Conservation (phyloP, 2,797 vertebrate species). For the Poecilia wingei region DNA sequence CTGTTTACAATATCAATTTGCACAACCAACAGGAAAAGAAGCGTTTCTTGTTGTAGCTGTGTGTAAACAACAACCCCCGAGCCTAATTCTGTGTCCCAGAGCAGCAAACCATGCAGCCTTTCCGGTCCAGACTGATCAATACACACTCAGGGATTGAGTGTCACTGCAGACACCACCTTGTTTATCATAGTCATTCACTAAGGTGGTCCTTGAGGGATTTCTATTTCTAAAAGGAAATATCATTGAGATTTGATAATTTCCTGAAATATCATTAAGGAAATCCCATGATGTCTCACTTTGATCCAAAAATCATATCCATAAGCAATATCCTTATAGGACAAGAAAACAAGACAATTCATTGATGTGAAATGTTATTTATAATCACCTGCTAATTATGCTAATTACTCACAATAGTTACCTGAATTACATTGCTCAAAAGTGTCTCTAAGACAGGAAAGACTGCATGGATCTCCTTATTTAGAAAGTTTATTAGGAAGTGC, state of each 20-base stretch:
- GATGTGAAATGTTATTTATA: not conserved
- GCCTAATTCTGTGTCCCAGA: slow-evolving; percentile 41
- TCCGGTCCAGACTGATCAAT: slow-evolving; percentile 69
- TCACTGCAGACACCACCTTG: slow-evolving; percentile 54
- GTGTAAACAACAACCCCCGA: slow-evolving; percentile 25
- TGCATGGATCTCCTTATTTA: not conserved
- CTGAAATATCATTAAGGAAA: slow-evolving; percentile 20
- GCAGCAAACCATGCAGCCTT: slow-evolving; percentile 44
- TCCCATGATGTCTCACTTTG: not conserved
- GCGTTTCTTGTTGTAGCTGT: slow-evolving; percentile 13
- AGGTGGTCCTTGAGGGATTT: slow-evolving; percentile 42
- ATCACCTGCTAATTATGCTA: not conserved
- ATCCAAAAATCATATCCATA: not conserved
- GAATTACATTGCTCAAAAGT: not conserved
- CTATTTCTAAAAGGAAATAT: slow-evolving; percentile 41
- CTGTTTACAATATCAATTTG: slow-evolving; percentile 2
- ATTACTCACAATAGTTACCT: not conserved
- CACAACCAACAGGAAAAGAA: slow-evolving; percentile 17
- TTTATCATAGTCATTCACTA: slow-evolving; percentile 58
- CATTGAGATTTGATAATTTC: slow-evolving; percentile 15
- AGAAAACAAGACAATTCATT: not conserved
- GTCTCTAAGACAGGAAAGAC: not conserved
- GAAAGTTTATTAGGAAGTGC: not conserved
- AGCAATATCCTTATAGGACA: not conserved
- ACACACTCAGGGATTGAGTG: slow-evolving; percentile 57